Evolutionary conservation across 2,888 invertebrate genomes (phyloP).

Genomic region (Euclidia mi): DNA sequence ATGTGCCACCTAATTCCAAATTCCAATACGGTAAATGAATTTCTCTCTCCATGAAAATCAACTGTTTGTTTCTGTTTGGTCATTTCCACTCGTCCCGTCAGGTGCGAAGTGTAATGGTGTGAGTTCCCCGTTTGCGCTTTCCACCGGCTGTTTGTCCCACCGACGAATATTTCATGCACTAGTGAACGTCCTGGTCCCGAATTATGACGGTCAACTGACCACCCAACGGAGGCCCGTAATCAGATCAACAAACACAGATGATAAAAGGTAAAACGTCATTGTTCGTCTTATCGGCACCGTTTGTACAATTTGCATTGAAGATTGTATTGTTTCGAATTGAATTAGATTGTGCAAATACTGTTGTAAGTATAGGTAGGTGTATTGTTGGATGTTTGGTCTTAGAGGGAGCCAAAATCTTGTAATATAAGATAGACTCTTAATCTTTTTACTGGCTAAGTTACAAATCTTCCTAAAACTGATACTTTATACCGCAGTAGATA

Average conservation of each 20-base stretch:
- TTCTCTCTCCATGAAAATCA: conserved; percentile 25
- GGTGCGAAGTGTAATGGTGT: conserved; percentile 85
- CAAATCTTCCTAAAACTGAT: too few species aligned
- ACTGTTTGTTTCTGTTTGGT: conserved; percentile 52
- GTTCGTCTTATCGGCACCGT: conserved; percentile 54
- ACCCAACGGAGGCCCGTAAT: conserved; percentile 77
- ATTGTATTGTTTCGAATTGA: conserved; percentile 5
- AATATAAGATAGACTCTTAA: too few species aligned
- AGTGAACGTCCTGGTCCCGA: conserved; percentile 80
- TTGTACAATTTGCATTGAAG: conserved; percentile 7
- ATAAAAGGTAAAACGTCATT: conserved; percentile 78
- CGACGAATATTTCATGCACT: conserved; percentile 88
- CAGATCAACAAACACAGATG: conserved; percentile 86
- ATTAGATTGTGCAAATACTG: conserved; percentile 14
- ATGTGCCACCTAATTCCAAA: too few species aligned
- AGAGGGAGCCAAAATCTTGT: too few species aligned
- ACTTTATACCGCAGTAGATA: too few species aligned
- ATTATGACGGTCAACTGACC: conserved; percentile 90
- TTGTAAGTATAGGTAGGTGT: not conserved
- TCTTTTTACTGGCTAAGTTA: too few species aligned
- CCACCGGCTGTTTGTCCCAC: conserved; percentile 65
- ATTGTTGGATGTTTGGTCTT: too few species aligned
- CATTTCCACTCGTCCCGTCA: conserved; percentile 62
- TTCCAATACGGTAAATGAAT: not conserved
- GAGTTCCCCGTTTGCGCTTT: conserved; percentile 80